A percentile compares a stretch with the other conserved stretches of the same genome.
phyloP scores from a whole-genome alignment of 2,113 vertebrate genomes.

The Crotalus helleri region DNA sequence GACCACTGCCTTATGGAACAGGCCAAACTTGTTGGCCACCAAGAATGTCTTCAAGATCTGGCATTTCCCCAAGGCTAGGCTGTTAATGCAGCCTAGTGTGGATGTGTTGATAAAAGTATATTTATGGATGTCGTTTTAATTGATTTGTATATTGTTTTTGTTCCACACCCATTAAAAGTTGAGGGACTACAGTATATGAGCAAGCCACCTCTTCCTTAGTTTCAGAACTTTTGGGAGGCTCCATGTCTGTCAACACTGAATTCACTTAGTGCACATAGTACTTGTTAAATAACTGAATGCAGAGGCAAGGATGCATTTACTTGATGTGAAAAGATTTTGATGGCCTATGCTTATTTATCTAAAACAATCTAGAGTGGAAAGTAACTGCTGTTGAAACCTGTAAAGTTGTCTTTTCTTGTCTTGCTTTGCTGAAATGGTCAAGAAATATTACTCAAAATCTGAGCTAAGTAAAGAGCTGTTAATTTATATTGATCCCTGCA shows the following conservation, averaged over 20 bases:
- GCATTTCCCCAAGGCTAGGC: not conserved
- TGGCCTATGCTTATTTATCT: not conserved
- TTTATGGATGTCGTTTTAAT: not conserved
- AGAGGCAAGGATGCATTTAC: not conserved
- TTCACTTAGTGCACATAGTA: not conserved
- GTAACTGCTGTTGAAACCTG: not conserved
- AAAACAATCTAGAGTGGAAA: not conserved
- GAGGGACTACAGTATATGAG: not conserved
- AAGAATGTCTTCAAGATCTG: not conserved
- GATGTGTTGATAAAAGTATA: not conserved
- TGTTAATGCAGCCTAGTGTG: not conserved
- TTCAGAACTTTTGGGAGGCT: not conserved
- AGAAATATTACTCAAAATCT: not conserved
- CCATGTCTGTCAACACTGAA: not conserved
- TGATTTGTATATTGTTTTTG: not conserved
- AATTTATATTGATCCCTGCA: not conserved
- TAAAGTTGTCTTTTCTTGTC: not conserved
- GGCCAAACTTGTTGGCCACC: not conserved
- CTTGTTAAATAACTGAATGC: not conserved
- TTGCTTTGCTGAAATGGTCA: not conserved
- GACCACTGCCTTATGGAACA: not conserved
- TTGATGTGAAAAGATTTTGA: not conserved
- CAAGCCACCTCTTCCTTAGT: not conserved
- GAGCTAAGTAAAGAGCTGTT: not conserved
- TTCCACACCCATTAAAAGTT: not conserved